Evolutionary conservation across 2,888 invertebrate species (phyloP).

Genomic region (Tinea trinotella): DNA sequence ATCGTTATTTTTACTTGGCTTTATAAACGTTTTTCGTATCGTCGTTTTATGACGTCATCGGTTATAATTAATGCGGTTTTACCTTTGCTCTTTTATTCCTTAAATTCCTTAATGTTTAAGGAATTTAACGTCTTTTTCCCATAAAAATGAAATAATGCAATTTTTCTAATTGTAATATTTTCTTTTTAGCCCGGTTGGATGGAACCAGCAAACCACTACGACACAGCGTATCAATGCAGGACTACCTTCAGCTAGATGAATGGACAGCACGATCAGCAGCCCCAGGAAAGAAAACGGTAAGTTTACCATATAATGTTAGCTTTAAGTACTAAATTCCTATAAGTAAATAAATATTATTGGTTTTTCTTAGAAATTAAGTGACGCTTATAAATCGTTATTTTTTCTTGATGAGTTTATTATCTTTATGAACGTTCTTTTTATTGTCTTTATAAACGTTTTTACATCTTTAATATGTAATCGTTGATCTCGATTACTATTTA

Average conservation of each 20-base stretch:
- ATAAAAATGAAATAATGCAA: too few species aligned
- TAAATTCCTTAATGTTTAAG: too few species aligned
- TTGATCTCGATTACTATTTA: neutral
- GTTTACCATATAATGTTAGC: slow-evolving; percentile 36
- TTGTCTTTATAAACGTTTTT: neutral
- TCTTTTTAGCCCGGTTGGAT: slow-evolving; percentile 89
- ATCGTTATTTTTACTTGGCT: too few species aligned
- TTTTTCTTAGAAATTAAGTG: neutral
- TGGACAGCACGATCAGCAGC: slow-evolving; percentile 73
- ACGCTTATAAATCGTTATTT: neutral
- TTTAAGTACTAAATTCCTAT: too few species aligned
- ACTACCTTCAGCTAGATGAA: slow-evolving; percentile 91
- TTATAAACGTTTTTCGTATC: neutral
- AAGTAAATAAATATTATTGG: neutral
- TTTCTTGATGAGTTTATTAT: neutral
- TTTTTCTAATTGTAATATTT: slow-evolving; percentile 24
- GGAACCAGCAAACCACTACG: slow-evolving; percentile 85
- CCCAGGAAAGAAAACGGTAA: slow-evolving; percentile 92
- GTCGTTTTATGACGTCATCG: neutral
- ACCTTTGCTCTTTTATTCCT: too few species aligned
- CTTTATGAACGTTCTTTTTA: neutral
- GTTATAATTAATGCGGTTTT: too few species aligned
- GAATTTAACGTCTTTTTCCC: too few species aligned
- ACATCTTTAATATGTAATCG: neutral
- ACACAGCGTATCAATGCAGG: slow-evolving; percentile 87